Base-by-base conservation (phyloP, 1,140 invertebrate genomes). In the Telenomus remus region DNA sequence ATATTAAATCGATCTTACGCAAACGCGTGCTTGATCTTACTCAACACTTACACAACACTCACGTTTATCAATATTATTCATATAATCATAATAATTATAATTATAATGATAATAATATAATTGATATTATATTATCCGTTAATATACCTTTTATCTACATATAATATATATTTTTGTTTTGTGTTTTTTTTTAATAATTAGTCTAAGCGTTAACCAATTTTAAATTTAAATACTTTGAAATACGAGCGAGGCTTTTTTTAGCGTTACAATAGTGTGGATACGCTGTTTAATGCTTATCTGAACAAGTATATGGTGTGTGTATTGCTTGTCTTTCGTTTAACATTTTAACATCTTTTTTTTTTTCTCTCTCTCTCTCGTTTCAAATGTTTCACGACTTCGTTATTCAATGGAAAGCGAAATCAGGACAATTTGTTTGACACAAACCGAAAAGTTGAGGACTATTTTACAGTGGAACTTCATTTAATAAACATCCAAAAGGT, bases 181-280 rank as follows among this genome's bases (percentile, higher is more conserved):
- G 3, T n/a, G 2, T 39, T 11, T 1, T 44, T 13, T 44, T 54
- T 27, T 63, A 56, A 75, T 73, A 65, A 79, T 78, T 73, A 69
- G 71, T 79, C 78, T 84, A 77, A 80, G 82, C 77, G 78, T 82
- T 83, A 82, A 78, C 72, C 78, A 76, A 72, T 80, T n/a, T 81
- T 78, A 75, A 76, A 76, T 77, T 82, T 82, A 82, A 81, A 85
- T 85, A 86, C 79, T 86, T 84, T 70, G 78, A 78, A 84, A 84
- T 85, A 84, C 79, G 79, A 84, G 83, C 81, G 83, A 85, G 81
- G 81, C 74, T 83, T 86, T n/a, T n/a, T 74, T 80, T 73, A 82
- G 78, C 80, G 66, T 82, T 80, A 79, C 81, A 83, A 81, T 76
- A 81, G 76, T 76, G 76, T 70, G 63, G 77, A 16, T 68, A 79